Evolutionary conservation across 2,888 invertebrate genomes (phyloP).

Genomic region (Eilema depressum): DNA sequence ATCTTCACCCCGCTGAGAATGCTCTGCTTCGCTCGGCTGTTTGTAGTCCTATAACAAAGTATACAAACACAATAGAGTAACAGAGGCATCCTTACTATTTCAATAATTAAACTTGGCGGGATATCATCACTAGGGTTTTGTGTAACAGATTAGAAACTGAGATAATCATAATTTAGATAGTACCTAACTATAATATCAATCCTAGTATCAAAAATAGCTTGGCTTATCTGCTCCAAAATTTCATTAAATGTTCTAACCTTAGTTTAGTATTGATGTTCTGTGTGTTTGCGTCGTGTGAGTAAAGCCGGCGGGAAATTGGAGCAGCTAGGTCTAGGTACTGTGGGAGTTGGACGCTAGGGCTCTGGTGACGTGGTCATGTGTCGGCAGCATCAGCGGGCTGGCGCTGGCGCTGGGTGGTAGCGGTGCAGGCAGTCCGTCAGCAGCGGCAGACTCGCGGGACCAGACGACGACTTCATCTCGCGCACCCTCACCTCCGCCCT

Average conservation of each 20-base stretch:
- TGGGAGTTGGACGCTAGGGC: slow-evolving; percentile 72
- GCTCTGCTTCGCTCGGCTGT: slow-evolving; percentile 84
- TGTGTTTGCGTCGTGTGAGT: slow-evolving; percentile 41
- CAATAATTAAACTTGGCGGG: slow-evolving; percentile 70
- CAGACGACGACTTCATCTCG: slow-evolving; percentile 80
- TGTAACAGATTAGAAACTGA: slow-evolving; percentile 59
- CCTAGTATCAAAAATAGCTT: slow-evolving; percentile 63
- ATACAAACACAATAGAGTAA: slow-evolving; percentile 49
- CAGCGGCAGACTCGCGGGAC: slow-evolving; percentile 67
- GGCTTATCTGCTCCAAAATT: slow-evolving; percentile 80
- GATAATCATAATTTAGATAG: slow-evolving; percentile 57
- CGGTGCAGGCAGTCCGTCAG: slow-evolving; percentile 77
- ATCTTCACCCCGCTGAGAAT: slow-evolving; percentile 85
- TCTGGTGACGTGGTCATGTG: slow-evolving; percentile 86
- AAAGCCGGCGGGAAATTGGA: slow-evolving; percentile 61
- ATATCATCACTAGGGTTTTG: slow-evolving; percentile 61
- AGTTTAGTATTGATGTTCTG: slow-evolving; percentile 44
- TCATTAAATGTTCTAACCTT: slow-evolving; percentile 47
- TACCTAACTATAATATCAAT: slow-evolving; percentile 59
- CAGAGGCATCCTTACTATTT: slow-evolving; percentile 37
- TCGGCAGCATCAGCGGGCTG: slow-evolving; percentile 87
- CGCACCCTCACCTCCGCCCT: slow-evolving; percentile 81
- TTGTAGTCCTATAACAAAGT: slow-evolving; percentile 59
- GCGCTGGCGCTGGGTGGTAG: slow-evolving; percentile 86
- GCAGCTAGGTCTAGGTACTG: slow-evolving; percentile 71